Base-by-base conservation (phyloP, 2,797 vertebrate species). In the Bradypodion ventrale region DNA sequence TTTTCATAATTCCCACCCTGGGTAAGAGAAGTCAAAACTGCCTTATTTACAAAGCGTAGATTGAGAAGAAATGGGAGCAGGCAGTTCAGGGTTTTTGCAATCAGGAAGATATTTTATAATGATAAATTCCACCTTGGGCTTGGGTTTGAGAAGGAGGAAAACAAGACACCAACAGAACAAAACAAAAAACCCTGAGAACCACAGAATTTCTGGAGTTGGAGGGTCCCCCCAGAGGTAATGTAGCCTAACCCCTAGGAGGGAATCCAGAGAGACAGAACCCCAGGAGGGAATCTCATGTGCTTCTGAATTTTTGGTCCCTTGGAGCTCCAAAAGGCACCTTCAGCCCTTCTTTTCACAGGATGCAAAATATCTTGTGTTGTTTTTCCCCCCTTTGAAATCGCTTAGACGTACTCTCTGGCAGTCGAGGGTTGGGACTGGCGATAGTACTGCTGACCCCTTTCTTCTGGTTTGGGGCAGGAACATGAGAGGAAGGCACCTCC, bases 381-480 rank as follows among this genome's bases (percentile, higher is more conserved):
- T n/a, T n/a, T n/a, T n/a, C n/a, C n/a, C n/a, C n/a, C n/a, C n/a
- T n/a, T n/a, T n/a, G n/a, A n/a, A n/a, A n/a, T n/a, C n/a, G n/a
- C n/a, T 98, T 97, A 99, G 94, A 99, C 98, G 83, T 99, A 99
- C 97, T 99, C 98, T 96, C 97, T 97, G 92, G 97, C 92, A 5
- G 97, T 96, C 5, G 98, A 97, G 72, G 96, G 97, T 95, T 97
- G 98, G 8, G 98, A 94, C 93, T 98, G 97, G 90, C 97, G 97
- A 74, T 97, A 98, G 89, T 98, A 98, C 89, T 97, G 98, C 72
- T 98, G 98, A 69, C 95, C 97, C 94, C 94, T 96, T 72, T 96
- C 96, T 80, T 97, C 97, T 0, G 96, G 96, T 83, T 97, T 96
- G 6, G 97, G 97, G 89, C 98, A 99, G 70, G 98, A 98, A 93